Conservation (phyloP, 1,140 invertebrate genomes). For the Pachyrhynchus sulphureomaculatus region DNA sequence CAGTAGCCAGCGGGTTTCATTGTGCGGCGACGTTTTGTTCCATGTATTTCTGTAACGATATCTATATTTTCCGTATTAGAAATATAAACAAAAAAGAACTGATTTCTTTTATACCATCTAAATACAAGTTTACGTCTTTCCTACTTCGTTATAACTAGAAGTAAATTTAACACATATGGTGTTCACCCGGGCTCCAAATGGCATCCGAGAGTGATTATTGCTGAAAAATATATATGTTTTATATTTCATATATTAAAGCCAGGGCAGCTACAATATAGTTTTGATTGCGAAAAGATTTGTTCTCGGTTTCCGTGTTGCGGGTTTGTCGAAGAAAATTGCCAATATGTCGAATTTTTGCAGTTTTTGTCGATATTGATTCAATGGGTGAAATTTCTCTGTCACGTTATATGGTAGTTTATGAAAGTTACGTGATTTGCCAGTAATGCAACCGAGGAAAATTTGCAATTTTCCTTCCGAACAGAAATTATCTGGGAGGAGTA, state of each 20-base stretch:
- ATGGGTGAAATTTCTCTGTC: neutral
- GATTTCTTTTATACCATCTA: no score
- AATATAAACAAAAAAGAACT: no score
- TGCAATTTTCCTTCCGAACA: no score
- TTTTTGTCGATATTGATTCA: neutral
- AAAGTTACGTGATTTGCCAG: neutral
- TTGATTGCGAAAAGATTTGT: slow-evolving; percentile 8
- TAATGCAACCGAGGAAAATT: neutral
- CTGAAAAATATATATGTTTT: neutral
- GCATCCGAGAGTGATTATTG: neutral
- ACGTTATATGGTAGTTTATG: neutral
- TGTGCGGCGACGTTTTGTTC: no score
- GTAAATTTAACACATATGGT: slow-evolving; percentile 1
- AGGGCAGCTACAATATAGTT: neutral
- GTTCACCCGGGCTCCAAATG: neutral
- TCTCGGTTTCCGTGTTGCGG: neutral
- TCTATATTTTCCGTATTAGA: no score
- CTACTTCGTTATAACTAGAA: no score
- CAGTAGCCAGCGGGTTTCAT: no score
- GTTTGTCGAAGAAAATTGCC: neutral
- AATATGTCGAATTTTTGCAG: neutral
- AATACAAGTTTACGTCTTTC: no score
- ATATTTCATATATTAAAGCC: slow-evolving; percentile 4
- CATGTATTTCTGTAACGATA: no score
- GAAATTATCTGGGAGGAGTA: no score